phyloP scores from a whole-genome alignment of 2,888 invertebrate genomes.

The Tipula unca region DNA sequence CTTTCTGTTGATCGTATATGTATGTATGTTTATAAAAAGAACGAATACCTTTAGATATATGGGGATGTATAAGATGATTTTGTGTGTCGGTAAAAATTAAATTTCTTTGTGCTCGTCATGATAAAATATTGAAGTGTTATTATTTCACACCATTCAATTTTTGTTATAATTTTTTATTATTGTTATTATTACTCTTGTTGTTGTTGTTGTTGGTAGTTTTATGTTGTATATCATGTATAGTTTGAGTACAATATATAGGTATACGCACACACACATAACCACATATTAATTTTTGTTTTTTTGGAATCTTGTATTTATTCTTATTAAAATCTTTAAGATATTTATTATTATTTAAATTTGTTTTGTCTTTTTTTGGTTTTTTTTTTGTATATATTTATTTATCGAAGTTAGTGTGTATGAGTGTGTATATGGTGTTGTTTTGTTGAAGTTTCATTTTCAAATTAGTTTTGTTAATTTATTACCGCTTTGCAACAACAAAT shows the following conservation, averaged over 20 bases:
- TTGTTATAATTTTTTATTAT: conserved; percentile 14
- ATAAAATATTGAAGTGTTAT: conserved; percentile 14
- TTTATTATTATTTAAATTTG: conserved; percentile 14
- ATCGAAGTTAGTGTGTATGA: background rate
- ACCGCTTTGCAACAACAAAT: conserved; percentile 2
- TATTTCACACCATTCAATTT: conserved; percentile 14
- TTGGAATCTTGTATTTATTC: conserved; percentile 14
- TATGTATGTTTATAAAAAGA: background rate
- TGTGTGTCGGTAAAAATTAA: background rate
- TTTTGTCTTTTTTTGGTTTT: background rate
- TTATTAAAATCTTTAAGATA: conserved; percentile 2
- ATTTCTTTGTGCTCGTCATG: background rate
- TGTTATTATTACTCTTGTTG: background rate
- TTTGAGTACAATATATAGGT: background rate
- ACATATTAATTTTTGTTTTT: too few species aligned
- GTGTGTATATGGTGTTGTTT: background rate
- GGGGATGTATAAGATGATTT: background rate
- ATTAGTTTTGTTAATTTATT: conserved; percentile 14
- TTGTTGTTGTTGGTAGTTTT: background rate
- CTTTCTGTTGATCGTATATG: background rate
- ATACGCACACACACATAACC: background rate
- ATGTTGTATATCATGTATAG: background rate
- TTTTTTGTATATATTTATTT: too few species aligned
- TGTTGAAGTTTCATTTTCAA: conserved; percentile 8
- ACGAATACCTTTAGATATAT: too few species aligned